Evolutionary conservation across 2,113 vertebrate species (phyloP).

Genomic region (Microcebus jonahi): DNA sequence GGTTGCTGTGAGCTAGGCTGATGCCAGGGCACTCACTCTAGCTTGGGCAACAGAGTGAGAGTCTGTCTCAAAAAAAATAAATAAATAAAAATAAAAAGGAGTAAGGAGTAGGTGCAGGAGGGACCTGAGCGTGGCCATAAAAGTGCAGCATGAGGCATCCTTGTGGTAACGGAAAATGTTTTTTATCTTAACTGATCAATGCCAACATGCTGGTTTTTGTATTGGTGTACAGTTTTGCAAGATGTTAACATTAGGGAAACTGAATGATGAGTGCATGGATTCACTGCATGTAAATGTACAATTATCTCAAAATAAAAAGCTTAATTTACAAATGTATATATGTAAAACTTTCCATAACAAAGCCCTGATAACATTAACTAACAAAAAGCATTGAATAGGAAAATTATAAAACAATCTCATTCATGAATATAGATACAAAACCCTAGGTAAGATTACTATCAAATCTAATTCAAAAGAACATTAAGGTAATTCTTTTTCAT

Average conservation of each 20-base stretch:
- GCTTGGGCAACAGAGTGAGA: not conserved
- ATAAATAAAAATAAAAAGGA: not conserved
- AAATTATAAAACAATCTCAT: not conserved
- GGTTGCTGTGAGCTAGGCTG: too few species aligned
- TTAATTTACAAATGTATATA: not conserved
- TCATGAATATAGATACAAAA: not conserved
- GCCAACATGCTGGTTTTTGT: not conserved
- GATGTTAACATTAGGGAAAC: not conserved
- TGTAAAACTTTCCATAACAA: not conserved
- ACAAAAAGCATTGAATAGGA: not conserved
- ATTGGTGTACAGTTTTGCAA: not conserved
- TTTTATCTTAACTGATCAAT: not conserved
- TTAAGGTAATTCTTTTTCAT: not conserved
- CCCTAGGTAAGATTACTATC: not conserved
- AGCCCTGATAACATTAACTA: not conserved
- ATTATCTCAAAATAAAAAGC: conserved; percentile 7
- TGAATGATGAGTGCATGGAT: not conserved
- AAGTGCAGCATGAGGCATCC: not conserved
- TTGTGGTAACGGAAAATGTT: not conserved
- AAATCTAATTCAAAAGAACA: not conserved
- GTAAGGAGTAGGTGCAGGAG: too few species aligned
- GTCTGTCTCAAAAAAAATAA: too few species aligned
- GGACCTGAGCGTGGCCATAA: not conserved
- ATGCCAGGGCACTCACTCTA: not conserved
- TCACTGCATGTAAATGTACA: not conserved